A percentile compares a stretch with the other conserved stretches of the same genome.
phyloP scores from a whole-genome alignment of 2,888 invertebrate genomes.

The Psylliodes chrysocephalus region DNA sequence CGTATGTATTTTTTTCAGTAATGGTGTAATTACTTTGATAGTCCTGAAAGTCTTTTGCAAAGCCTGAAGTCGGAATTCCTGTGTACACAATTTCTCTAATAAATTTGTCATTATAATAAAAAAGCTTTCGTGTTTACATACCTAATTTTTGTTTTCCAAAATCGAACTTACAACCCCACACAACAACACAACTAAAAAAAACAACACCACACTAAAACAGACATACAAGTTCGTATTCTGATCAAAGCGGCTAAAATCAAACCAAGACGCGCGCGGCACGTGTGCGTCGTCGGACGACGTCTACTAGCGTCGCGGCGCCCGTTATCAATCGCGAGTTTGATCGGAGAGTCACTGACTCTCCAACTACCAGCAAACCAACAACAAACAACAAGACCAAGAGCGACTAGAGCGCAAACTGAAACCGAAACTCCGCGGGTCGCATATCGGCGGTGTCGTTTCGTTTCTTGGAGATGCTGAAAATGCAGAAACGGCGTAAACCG shows the following conservation, averaged over 20 bases:
- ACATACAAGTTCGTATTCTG: not conserved
- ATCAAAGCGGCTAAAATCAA: not conserved
- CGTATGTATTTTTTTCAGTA: too few species aligned
- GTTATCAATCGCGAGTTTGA: conserved; percentile 28
- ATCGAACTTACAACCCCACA: too few species aligned
- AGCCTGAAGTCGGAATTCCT: too few species aligned
- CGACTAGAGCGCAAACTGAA: conserved; percentile 6
- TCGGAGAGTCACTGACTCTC: conserved; percentile 27
- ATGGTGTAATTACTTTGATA: too few species aligned
- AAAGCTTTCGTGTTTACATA: too few species aligned
- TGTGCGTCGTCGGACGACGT: conserved; percentile 28
- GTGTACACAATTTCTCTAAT: too few species aligned
- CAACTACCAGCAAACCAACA: not conserved
- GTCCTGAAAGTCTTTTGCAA: too few species aligned
- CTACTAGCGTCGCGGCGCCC: conserved; percentile 27
- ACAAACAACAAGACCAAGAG: conserved; percentile 10
- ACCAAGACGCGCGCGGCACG: not conserved
- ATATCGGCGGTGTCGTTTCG: not conserved
- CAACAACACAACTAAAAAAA: not conserved
- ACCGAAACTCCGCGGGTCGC: not conserved
- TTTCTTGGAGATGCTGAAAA: conserved; percentile 15
- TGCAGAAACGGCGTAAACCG: conserved; percentile 5
- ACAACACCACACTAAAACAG: conserved; percentile 4
- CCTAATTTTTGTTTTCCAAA: too few species aligned
- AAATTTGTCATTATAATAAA: too few species aligned